phyloP scores from a whole-genome alignment of 2,888 invertebrate genomes.

The Aplocera efformata region DNA sequence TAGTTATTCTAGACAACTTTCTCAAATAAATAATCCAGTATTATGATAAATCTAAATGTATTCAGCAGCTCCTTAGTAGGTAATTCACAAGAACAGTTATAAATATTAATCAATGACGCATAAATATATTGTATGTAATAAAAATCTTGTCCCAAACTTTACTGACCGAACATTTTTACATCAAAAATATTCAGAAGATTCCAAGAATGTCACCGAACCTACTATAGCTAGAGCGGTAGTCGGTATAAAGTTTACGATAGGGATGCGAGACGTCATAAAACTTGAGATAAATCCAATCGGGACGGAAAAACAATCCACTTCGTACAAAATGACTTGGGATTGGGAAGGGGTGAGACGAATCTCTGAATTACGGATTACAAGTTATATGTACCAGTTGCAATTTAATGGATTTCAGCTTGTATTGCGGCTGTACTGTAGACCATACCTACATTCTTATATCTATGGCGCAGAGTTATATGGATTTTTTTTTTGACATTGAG shows the following conservation, averaged over 20 bases:
- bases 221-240: conserved; percentile 54
- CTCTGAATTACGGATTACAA: conserved; percentile 40
- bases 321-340: conserved; percentile 55
- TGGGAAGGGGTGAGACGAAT: conserved; percentile 36
- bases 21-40: too few relatives aligned
- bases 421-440: too few relatives aligned
- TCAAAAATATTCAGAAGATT: conserved; percentile 31
- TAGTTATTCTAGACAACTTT: too few relatives aligned
- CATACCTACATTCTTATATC: too few relatives aligned
- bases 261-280: conserved; percentile 75
- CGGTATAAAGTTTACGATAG: conserved; percentile 73
- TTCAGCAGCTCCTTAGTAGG: too few relatives aligned
- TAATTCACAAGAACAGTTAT: neutral
- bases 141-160: conserved; percentile 17
- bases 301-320: conserved; percentile 75
- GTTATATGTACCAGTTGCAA: conserved; percentile 12
- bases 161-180: conserved; percentile 21
- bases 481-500: too few relatives aligned
- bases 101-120: neutral
- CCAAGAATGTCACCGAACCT: conserved; percentile 31
- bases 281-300: conserved; percentile 75
- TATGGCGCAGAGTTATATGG: too few relatives aligned
- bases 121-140: conserved; percentile 4
- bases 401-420: neutral
- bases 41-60: too few relatives aligned